phyloP scores from a whole-genome alignment of 2,113 vertebrate genomes.

The Syngnathus scovelli region DNA sequence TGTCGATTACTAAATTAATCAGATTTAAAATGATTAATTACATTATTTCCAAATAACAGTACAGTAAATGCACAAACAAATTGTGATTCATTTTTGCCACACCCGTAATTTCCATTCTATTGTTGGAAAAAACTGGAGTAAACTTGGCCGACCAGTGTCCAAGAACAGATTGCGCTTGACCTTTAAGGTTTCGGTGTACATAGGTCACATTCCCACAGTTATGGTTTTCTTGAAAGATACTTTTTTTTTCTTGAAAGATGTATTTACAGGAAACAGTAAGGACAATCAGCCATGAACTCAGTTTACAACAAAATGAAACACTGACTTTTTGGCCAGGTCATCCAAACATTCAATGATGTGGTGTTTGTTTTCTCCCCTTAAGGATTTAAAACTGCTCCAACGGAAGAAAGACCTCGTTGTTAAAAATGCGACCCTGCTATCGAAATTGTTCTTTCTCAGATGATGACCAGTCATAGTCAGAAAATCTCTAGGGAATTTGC shows the following conservation, averaged over 20 bases:
- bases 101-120: background rate
- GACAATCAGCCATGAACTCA: background rate
- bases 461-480: constrained; percentile 19
- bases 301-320: background rate
- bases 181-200: background rate
- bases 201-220: background rate
- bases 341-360: background rate
- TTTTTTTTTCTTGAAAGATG: background rate
- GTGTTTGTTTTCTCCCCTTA: background rate
- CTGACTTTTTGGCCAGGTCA: background rate
- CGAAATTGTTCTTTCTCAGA: background rate
- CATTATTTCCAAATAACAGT: too few species aligned
- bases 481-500: constrained; percentile 31
- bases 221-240: background rate
- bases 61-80: too few species aligned
- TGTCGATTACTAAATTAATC: too few species aligned
- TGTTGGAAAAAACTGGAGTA: background rate
- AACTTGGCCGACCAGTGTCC: background rate
- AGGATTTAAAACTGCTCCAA: background rate
- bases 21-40: too few species aligned
- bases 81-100: too few species aligned
- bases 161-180: background rate
- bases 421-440: background rate
- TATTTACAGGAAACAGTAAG: background rate
- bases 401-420: background rate